Evolutionary conservation across 2,797 vertebrate genomes (phyloP).

Genomic region (Enoplosus armatus): DNA sequence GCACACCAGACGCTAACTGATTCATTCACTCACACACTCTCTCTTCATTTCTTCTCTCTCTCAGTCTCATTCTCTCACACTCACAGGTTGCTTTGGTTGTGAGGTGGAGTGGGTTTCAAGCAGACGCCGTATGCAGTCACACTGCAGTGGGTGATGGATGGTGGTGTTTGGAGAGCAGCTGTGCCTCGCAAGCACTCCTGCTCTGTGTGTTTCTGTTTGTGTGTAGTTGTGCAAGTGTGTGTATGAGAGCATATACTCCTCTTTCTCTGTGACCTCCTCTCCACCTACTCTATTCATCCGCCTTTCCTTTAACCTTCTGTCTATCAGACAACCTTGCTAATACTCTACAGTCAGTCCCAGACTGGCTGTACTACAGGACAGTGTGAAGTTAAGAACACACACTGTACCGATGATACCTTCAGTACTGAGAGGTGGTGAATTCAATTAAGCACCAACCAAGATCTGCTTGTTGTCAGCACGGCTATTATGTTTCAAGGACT

Average conservation of each 20-base stretch:
- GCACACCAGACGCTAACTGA: slow-evolving; percentile 20
- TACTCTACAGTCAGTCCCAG: slow-evolving; percentile 3
- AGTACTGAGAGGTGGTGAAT: slow-evolving; percentile 27
- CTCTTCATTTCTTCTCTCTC: slow-evolving; percentile 27
- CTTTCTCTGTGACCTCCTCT: slow-evolving; percentile 52
- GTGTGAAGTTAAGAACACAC: slow-evolving; percentile 37
- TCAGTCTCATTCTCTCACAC: not conserved
- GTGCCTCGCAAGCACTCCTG: slow-evolving; percentile 48
- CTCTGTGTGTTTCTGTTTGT: slow-evolving; percentile 12
- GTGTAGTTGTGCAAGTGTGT: slow-evolving; percentile 18
- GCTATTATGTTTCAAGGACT: slow-evolving; percentile 51
- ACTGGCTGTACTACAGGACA: slow-evolving; percentile 6
- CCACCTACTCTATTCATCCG: slow-evolving; percentile 51
- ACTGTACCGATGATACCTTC: slow-evolving; percentile 6
- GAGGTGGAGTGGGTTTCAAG: slow-evolving; percentile 43
- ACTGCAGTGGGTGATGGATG: slow-evolving; percentile 78
- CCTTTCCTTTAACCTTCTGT: slow-evolving; percentile 61
- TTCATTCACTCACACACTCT: slow-evolving; percentile 20
- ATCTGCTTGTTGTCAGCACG: slow-evolving; percentile 17
- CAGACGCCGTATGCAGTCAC: slow-evolving; percentile 48
- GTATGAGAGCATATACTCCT: slow-evolving; percentile 16
- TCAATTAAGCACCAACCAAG: slow-evolving; percentile 30
- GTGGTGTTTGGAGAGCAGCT: slow-evolving; percentile 70
- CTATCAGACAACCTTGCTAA: slow-evolving; percentile 48
- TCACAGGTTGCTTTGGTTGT: slow-evolving; percentile 35